phyloP scores from a whole-genome alignment of 2,113 vertebrate genomes.

The Eretmochelys imbricata region DNA sequence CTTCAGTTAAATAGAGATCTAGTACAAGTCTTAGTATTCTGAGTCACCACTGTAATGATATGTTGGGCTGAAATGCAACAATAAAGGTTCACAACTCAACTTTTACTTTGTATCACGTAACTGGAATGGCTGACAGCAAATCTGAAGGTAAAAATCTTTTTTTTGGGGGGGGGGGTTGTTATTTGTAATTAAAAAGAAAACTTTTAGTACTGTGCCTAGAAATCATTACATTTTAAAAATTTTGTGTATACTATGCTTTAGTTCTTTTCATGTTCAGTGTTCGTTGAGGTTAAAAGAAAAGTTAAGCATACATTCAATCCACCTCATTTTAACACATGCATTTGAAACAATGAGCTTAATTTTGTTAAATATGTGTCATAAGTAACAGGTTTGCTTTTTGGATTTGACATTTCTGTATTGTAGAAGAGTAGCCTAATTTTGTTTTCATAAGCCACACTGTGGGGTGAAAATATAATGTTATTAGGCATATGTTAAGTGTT shows the following conservation, averaged over 20 bases:
- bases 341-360: background rate
- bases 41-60: constrained; percentile 71
- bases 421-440: background rate
- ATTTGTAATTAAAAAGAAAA: background rate
- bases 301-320: background rate
- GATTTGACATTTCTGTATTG: background rate
- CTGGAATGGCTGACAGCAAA: constrained; percentile 46
- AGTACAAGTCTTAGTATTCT: constrained; percentile 45
- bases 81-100: constrained; percentile 22
- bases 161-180: constrained; percentile 16
- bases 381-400: background rate
- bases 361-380: background rate
- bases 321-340: background rate
- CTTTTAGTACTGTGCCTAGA: background rate
- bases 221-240: background rate
- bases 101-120: constrained; percentile 52
- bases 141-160: constrained; percentile 53
- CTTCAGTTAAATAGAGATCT: constrained; percentile 51
- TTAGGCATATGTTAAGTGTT: background rate
- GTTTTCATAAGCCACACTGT: background rate
- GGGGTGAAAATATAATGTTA: background rate
- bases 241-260: background rate
- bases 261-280: background rate
- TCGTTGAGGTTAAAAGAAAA: background rate
- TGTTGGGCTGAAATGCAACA: constrained; percentile 42